A percentile compares a stretch with the other conserved stretches of the same genome.
Evolutionary conservation across 2,113 vertebrate genomes (phyloP).

Genomic region (Pontoporia blainvillei): DNA sequence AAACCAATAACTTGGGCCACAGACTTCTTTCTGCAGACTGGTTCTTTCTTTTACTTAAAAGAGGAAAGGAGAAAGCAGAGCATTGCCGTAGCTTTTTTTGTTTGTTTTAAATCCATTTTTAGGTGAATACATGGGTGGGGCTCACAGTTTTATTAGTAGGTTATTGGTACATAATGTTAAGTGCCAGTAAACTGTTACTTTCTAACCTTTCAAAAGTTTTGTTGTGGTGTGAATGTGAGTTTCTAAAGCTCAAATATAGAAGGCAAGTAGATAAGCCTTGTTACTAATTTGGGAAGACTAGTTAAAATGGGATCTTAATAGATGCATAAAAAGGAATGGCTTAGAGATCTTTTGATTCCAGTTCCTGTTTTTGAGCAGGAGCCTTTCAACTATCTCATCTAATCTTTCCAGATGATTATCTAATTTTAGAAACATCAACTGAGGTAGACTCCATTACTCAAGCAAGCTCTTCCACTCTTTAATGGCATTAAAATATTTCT

Average conservation of each 20-base stretch:
- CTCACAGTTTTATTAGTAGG: background rate
- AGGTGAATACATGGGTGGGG: background rate
- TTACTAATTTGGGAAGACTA: background rate
- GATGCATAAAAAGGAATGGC: background rate
- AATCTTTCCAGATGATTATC: background rate
- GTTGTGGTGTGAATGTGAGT: background rate
- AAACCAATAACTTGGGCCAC: constrained; percentile 3
- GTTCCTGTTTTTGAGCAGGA: background rate
- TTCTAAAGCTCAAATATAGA: background rate
- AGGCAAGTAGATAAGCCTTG: background rate
- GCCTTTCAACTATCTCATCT: background rate
- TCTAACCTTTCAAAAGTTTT: constrained; percentile 16
- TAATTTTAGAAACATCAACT: background rate
- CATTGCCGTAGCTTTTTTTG: constrained; percentile 50
- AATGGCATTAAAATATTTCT: background rate
- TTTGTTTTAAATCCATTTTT: constrained; percentile 54
- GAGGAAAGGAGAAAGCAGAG: constrained; percentile 11
- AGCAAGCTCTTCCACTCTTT: background rate
- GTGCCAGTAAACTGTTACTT: background rate
- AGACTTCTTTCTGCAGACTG: background rate
- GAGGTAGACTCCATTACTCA: background rate
- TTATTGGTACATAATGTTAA: background rate
- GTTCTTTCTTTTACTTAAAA: constrained; percentile 55
- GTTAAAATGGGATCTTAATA: background rate
- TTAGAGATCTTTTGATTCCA: background rate